phyloP scores from a whole-genome alignment of 2,797 vertebrate genomes.

The Scarus forsteni region DNA sequence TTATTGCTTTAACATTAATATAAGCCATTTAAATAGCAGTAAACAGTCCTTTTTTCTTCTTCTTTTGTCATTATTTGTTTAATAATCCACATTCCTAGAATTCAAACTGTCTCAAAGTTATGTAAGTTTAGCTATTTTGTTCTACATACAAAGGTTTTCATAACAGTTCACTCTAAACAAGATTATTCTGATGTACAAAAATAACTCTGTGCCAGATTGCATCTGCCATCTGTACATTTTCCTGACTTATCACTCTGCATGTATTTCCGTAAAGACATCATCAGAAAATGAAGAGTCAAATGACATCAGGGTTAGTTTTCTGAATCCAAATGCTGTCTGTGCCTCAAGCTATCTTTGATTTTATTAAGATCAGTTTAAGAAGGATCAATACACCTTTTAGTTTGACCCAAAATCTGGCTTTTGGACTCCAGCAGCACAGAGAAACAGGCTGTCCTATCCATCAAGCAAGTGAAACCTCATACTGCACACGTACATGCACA shows the following conservation, averaged over 20 bases:
- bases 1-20: too few species aligned
- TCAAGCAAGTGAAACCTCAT: constrained; percentile 1
- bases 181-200: not conserved
- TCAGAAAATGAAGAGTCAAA: not conserved
- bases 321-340: too few species aligned
- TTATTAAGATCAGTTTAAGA: too few species aligned
- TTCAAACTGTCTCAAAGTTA: not conserved
- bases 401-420: too few species aligned
- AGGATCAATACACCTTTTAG: too few species aligned
- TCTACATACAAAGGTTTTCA: not conserved
- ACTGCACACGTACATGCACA: not conserved
- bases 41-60: too few species aligned
- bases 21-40: too few species aligned
- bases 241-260: not conserved
- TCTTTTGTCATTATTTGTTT: too few species aligned
- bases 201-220: not conserved
- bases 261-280: not conserved
- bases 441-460: constrained; percentile 16
- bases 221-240: not conserved
- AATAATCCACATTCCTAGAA: not conserved
- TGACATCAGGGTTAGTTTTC: not conserved
- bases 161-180: not conserved
- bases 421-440: not conserved
- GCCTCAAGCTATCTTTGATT: too few species aligned
- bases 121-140: not conserved